Base-by-base conservation (phyloP, 2,888 invertebrate genomes). In the Acronicta psi region DNA sequence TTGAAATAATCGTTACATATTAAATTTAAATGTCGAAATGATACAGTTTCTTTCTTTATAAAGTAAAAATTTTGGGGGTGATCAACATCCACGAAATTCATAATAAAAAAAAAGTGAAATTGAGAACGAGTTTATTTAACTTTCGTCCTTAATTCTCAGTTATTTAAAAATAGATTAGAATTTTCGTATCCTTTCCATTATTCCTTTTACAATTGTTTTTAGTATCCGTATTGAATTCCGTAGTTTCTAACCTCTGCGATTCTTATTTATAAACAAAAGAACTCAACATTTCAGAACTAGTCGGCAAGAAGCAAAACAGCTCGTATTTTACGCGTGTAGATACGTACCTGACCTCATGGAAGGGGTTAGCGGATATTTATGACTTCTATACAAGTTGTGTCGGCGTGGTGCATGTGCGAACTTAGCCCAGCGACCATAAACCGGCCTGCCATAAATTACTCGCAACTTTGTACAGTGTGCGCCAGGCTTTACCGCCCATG, bases 391-490 rank as follows among this genome's bases (percentile, higher is more conserved):
- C 80, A 80, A 81, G 85, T 76, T 79, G 80, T 76, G 80, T 64
- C 82, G 80, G 75, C 78, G 80, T 73, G 75, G 74, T 72, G 84
- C 88, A 92, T 91, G 89, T 91, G 92, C 88, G 89, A 92, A 90
- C 89, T 89, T 84, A 82, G 84, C 77, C 86, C 88, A 75, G 82
- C 78, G 81, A 75, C 79, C 84, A 88, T 92, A 93, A 92, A 92
- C 81, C 74, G 74, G 69, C 69, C 75, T 70, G 80, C 68, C 86
- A 86, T 93, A 93, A 93, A 93, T 93, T 90, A 91, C 81, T 68
- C 72, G 87, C 92, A 92, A 92, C 93, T 88, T 91, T 93, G 93
- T 91, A 83, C 75, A 50, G 79, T 82, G 80, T 81, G 76, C 80
- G 79, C 62, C 71, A 77, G 66, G 67, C 73, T 80, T 83, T 81